Evolutionary conservation across 2,888 invertebrate species (phyloP).

Genomic region (Magallana nippona): DNA sequence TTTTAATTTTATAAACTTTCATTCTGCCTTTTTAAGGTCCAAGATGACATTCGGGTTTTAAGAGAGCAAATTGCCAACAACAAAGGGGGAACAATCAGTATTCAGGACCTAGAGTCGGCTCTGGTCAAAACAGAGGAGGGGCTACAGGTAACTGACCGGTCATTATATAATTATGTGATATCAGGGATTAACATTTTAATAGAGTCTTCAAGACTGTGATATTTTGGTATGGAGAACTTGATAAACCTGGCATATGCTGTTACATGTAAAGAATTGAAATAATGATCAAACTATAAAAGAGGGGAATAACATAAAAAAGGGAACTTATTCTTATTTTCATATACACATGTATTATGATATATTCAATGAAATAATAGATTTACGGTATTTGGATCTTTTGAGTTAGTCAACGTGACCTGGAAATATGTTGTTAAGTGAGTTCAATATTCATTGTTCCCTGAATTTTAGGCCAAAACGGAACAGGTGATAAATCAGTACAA

Average conservation of each 20-base stretch:
- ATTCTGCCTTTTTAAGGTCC: conserved; percentile 68
- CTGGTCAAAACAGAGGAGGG: conserved; percentile 77
- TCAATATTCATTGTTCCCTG: neutral
- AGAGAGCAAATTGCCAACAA: conserved; percentile 69
- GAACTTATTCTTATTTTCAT: too few species aligned
- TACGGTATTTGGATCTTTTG: too few species aligned
- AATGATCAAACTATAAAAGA: neutral
- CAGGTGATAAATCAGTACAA: conserved; percentile 76
- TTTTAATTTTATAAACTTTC: too few species aligned
- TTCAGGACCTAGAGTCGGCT: conserved; percentile 75
- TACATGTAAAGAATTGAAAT: neutral
- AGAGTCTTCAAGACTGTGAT: too few species aligned
- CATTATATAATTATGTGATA: neutral
- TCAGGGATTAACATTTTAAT: too few species aligned
- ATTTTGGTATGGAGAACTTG: too few species aligned
- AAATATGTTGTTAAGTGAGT: too few species aligned
- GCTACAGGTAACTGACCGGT: conserved; percentile 63
- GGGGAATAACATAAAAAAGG: neutral
- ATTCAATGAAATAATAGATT: too few species aligned
- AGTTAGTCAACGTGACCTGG: too few species aligned
- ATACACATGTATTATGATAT: too few species aligned
- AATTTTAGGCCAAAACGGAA: conserved; percentile 73
- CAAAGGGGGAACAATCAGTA: conserved; percentile 65
- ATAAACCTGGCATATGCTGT: too few species aligned
- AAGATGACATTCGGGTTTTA: conserved; percentile 76